A percentile compares a stretch with the other conserved stretches of the same genome.
These are phyloP conservation scores for Astreopora myriophthalma DNA, from an alignment of 64 coral and sea anemone species.

Conservation along the genomic window DNA sequence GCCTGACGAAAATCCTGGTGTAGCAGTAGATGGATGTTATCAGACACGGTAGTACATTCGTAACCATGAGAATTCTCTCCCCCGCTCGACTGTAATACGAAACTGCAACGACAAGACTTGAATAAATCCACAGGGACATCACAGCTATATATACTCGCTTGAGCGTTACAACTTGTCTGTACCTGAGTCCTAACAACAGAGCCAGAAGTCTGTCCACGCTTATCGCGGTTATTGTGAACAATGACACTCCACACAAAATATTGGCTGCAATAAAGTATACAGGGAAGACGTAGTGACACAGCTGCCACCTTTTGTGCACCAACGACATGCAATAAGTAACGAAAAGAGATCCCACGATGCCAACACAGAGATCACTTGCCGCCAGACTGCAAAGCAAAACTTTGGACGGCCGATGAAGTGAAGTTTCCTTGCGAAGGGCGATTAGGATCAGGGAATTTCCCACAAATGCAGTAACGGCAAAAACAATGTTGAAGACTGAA, in stretches of 20 bases:
- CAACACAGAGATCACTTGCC: not conserved
- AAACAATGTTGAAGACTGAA: not conserved
- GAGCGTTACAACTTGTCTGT: not conserved
- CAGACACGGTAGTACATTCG: not conserved
- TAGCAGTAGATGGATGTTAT: not conserved
- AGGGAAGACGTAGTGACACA: too few species aligned
- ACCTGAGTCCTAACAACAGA: not conserved
- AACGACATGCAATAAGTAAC: not conserved
- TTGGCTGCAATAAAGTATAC: not conserved
- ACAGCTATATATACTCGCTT: not conserved
- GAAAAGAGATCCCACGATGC: not conserved
- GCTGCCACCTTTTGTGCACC: too few species aligned
- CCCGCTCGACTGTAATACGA: not conserved
- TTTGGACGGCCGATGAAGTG: not conserved
- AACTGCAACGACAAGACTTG: not conserved
- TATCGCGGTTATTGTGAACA: not conserved
- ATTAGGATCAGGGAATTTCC: not conserved
- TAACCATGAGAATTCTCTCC: not conserved
- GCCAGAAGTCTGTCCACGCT: too few species aligned
- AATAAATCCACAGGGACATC: not conserved
- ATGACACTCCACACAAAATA: not conserved
- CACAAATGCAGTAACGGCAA: not conserved
- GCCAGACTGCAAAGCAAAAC: not conserved
- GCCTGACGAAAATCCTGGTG: not conserved
- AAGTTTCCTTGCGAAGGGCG: not conserved